Conservation (phyloP, 37 sponge, comb jelly and placozoan genomes). For the Diacarnus erythraeanus region DNA sequence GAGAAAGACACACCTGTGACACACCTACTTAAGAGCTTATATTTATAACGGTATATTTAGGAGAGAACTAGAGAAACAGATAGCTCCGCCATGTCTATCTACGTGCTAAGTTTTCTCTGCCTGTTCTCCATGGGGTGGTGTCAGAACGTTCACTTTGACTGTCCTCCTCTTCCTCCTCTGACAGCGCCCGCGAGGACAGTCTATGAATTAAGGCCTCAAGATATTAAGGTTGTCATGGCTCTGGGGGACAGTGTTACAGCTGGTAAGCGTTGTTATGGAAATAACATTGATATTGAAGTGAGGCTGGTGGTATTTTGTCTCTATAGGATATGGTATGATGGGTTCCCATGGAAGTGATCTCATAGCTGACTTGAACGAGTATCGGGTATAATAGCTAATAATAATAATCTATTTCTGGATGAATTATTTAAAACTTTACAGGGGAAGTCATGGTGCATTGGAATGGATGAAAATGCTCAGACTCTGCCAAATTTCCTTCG, state of each 20-base stretch:
- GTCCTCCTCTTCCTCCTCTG: conserved; percentile 71
- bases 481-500: conserved; percentile 70
- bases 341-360: conserved; percentile 40
- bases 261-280: conserved; percentile 48
- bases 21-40: too few relatives aligned
- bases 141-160: conserved; percentile 61
- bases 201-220: conserved; percentile 76
- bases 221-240: conserved; percentile 86
- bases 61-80: too few relatives aligned
- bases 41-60: too few relatives aligned
- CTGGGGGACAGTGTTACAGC: conserved; percentile 89
- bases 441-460: conserved; percentile 82
- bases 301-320: not conserved
- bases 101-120: too few relatives aligned
- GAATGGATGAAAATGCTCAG: conserved; percentile 63
- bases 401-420: not conserved
- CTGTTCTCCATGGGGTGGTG: not conserved
- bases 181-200: conserved; percentile 66
- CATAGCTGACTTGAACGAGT: conserved; percentile 56
- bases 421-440: not conserved
- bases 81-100: too few relatives aligned
- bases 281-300: not conserved
- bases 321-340: conserved; percentile 72
- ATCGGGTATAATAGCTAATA: conserved; percentile 51
- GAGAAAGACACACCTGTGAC: too few relatives aligned